These are phyloP conservation scores for Hoplodrina ambigua DNA, from an alignment of 2,888 invertebrate species.

Conservation along the genomic window DNA sequence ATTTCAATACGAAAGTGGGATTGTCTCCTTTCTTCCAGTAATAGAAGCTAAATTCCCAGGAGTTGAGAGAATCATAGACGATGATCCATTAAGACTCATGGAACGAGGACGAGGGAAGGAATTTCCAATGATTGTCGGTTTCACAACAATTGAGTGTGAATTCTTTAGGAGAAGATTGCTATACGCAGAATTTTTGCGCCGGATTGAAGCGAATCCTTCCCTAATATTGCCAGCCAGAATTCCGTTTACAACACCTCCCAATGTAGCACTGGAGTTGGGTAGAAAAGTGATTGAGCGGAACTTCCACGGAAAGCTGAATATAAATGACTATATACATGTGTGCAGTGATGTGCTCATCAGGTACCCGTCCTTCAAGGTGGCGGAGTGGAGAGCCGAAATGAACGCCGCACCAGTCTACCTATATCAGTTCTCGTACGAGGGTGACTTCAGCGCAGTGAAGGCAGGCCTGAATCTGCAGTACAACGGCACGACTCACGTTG, in stretches of 20 bases:
- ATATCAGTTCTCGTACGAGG: constrained; percentile 85
- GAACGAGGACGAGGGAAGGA: constrained; percentile 65
- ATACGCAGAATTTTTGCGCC: constrained; percentile 42
- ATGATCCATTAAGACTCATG: constrained; percentile 65
- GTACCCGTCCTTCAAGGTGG: constrained; percentile 67
- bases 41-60: constrained; percentile 61
- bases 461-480: constrained; percentile 65
- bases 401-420: constrained; percentile 78
- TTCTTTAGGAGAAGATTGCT: constrained; percentile 37
- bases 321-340: constrained; percentile 51
- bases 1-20: constrained; percentile 53
- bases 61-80: constrained; percentile 64
- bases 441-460: constrained; percentile 79
- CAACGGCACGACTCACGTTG: constrained; percentile 80
- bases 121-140: constrained; percentile 65
- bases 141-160: constrained; percentile 58
- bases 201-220: constrained; percentile 66
- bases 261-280: constrained; percentile 50
- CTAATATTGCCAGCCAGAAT: constrained; percentile 58
- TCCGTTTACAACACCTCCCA: constrained; percentile 42
- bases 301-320: constrained; percentile 54
- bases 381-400: constrained; percentile 55
- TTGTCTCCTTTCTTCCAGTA: constrained; percentile 66
- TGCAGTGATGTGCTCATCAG: constrained; percentile 59
- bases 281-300: constrained; percentile 54